Evolutionary conservation across 1,140 invertebrate species (phyloP), one percentile per base, ranked within the genome.

Genomic region (Sitodiplosis mosellana): DNA sequence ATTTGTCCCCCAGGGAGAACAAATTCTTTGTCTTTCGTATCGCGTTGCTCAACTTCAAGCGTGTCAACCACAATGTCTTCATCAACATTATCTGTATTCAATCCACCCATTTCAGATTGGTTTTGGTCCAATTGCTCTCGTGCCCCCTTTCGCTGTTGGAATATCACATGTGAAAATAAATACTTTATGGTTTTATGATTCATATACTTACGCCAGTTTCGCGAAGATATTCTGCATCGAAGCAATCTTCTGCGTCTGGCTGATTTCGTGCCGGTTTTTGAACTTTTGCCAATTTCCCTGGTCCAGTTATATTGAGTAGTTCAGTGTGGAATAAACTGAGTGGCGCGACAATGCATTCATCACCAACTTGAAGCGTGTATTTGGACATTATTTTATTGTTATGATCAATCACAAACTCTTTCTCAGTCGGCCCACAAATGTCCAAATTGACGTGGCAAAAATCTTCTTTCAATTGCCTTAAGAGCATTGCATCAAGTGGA

Each of bases 401-500:
- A 55, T 81, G 77, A 56, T 79, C 78, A 15, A 90, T 75, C 19
- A 76, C 61, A 55, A 92, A 86, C 5, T 73, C 74, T 57, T 85
- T 81, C 52, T 90, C 83, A 53, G 82, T 76, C 3, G 83, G 80
- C 6, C 87, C 87, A 68, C 81, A 87, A 5, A 84, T 72, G 67
- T 92, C 85, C 56, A 92, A 69, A 63, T 93, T 87, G 4, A 94
- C 74, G 64, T 95, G 90, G 56, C 90, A 95, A 57, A 86, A 84
- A 17, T 82, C 80, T 66, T 90, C 83, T 66, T 94, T 95, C 1
- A 95, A 61, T 56, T 86, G 80, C 50, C 83, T 77, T 51, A 95
- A 67, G 6, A 94, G 65, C 47, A 78, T 69, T 0, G 80, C 77
- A 65, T 87, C 82, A 51, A 78, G 65, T 50, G 76, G 76, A 55